These are phyloP conservation scores for Podiceps cristatus DNA, from an alignment of 2,113 vertebrate species.

Conservation along the genomic window DNA sequence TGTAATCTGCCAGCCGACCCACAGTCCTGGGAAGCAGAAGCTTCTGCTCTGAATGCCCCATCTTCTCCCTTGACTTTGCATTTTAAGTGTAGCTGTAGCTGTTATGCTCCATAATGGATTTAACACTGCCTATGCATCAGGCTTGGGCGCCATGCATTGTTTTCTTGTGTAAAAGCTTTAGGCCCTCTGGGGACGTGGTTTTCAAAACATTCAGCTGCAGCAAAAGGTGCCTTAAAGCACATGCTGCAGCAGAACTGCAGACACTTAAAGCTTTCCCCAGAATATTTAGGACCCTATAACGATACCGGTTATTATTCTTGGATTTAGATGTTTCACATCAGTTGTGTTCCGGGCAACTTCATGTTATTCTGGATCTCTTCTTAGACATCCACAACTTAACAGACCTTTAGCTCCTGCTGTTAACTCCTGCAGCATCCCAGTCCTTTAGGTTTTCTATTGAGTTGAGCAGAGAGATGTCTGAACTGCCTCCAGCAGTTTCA, in stretches of 20 bases:
- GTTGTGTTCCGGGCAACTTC: not conserved
- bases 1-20: not conserved
- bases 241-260: not conserved
- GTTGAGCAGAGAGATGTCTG: not conserved
- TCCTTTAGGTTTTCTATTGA: not conserved
- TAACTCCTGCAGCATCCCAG: not conserved
- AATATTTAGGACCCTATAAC: not conserved
- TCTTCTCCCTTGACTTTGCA: not conserved
- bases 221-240: not conserved
- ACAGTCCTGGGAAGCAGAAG: not conserved
- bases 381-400: not conserved
- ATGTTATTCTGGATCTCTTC: not conserved
- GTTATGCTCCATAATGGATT: not conserved
- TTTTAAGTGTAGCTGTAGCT: not conserved
- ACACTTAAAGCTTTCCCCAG: not conserved
- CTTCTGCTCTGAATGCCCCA: not conserved
- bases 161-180: not conserved
- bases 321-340: not conserved
- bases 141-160: fast-evolving
- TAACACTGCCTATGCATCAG: not conserved
- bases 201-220: not conserved
- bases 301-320: not conserved
- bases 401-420: not conserved
- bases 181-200: not conserved
- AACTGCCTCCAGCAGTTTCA: not conserved